Evolutionary conservation across 2,888 invertebrate species (phyloP).

Genomic region (Resseliella maxima): DNA sequence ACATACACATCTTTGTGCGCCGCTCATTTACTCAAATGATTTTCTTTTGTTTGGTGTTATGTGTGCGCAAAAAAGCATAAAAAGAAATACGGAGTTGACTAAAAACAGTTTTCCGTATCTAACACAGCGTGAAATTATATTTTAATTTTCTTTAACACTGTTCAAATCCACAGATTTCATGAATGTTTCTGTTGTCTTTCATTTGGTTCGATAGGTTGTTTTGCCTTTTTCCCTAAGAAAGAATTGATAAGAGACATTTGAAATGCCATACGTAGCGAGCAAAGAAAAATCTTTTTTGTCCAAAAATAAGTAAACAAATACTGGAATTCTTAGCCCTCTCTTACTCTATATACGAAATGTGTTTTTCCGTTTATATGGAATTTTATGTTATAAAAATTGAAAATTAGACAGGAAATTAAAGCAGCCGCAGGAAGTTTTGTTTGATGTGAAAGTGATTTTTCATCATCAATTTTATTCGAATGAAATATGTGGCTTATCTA

Average conservation of each 20-base stretch:
- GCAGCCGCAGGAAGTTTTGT: slow-evolving; percentile 26
- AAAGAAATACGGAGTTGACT: background rate
- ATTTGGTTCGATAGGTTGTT: background rate
- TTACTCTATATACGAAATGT: background rate
- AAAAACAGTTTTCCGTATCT: slow-evolving; percentile 38
- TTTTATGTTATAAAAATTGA: background rate
- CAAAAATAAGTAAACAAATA: background rate
- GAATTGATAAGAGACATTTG: background rate
- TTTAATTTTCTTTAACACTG: slow-evolving; percentile 35
- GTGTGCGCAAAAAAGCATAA: background rate
- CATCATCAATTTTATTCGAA: background rate
- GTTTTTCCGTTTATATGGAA: background rate
- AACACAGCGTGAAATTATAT: slow-evolving; percentile 54
- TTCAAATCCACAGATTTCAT: background rate
- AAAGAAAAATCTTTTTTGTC: background rate
- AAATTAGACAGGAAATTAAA: slow-evolving; percentile 26
- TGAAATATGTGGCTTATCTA: background rate
- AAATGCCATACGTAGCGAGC: background rate
- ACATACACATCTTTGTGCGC: too few relatives aligned
- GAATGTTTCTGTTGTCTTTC: background rate
- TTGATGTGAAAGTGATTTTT: background rate
- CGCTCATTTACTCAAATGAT: too few relatives aligned
- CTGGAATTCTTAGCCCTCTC: background rate
- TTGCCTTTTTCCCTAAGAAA: background rate
- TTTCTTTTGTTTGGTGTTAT: too few relatives aligned